Percentiles rank a stretch among this genome's conserved stretches.
These are phyloP conservation scores for Pterocles burchelli DNA, from an alignment of 2,113 vertebrate species.

Conservation along the genomic window DNA sequence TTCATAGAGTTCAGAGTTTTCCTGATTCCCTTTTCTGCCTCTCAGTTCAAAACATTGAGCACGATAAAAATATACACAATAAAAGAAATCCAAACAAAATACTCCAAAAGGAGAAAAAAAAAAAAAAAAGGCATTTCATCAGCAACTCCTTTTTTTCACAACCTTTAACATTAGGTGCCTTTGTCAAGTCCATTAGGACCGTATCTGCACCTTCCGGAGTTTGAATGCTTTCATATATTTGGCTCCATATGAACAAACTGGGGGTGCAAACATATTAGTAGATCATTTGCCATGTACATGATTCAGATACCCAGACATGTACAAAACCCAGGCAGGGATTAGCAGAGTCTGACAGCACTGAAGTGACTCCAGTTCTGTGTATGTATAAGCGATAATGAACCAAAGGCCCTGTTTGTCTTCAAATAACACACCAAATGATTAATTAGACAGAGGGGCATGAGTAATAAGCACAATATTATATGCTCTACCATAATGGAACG, in stretches of 20 bases:
- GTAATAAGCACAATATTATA: constrained; percentile 72
- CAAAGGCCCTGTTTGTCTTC: constrained; percentile 67
- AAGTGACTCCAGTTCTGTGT: constrained; percentile 69
- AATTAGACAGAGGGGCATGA: constrained; percentile 57
- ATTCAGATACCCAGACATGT: constrained; percentile 68
- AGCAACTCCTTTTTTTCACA: constrained; percentile 1
- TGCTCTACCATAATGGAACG: constrained; percentile 52
- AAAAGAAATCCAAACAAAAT: constrained; percentile 30
- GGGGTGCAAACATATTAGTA: constrained; percentile 69
- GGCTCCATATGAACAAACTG: constrained; percentile 65
- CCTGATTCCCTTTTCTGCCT: neutral
- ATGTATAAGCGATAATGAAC: constrained; percentile 69
- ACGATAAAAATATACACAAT: neutral
- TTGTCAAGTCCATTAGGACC: constrained; percentile 59
- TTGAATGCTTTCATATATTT: constrained; percentile 64
- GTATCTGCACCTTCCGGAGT: constrained; percentile 60
- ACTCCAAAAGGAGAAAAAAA: neutral
- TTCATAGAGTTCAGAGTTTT: neutral
- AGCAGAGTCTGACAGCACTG: constrained; percentile 62
- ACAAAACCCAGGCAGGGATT: constrained; percentile 69
- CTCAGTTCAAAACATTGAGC: neutral
- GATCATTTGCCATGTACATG: constrained; percentile 70
- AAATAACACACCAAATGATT: constrained; percentile 64
- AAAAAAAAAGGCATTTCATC: neutral
- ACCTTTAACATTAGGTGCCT: constrained; percentile 43